Percentiles rank a stretch among this genome's conserved stretches.
Evolutionary conservation across 2,113 vertebrate species (phyloP).

Genomic region (Numenius arquata): DNA sequence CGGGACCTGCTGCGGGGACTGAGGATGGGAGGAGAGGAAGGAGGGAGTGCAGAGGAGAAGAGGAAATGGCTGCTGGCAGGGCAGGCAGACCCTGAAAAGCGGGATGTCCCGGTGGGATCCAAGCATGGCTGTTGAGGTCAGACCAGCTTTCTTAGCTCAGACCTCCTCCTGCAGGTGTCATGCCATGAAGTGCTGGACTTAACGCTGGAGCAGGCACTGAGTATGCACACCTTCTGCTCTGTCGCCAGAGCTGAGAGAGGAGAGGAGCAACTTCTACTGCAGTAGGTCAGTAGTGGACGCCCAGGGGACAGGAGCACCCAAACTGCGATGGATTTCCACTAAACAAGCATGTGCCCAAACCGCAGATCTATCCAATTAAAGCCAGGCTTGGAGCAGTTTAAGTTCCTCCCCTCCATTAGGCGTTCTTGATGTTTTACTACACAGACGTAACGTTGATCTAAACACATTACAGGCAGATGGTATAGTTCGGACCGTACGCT

Average conservation of each 20-base stretch:
- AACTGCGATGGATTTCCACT: accelerated
- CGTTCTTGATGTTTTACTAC: background rate
- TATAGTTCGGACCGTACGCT: accelerated
- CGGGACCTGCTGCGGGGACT: background rate
- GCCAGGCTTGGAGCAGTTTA: background rate
- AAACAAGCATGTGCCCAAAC: accelerated
- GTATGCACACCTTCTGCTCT: background rate
- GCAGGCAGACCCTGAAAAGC: background rate
- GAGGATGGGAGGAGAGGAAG: background rate
- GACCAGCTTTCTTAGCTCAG: background rate
- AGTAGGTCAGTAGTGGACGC: background rate
- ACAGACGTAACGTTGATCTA: background rate
- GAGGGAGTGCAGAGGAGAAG: background rate
- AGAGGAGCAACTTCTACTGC: background rate
- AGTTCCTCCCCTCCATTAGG: background rate
- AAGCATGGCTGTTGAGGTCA: accelerated
- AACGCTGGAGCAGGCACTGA: background rate
- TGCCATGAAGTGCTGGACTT: background rate
- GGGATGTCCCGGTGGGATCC: background rate
- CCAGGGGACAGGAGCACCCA: background rate
- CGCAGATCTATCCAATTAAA: background rate
- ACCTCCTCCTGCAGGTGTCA: background rate
- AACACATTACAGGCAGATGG: background rate
- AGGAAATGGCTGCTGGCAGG: background rate
- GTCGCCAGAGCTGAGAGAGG: background rate